A percentile compares a stretch with the other conserved stretches of the same genome.
These are phyloP conservation scores for Atlantisia rogersi DNA, from an alignment of 2,113 vertebrate species.

Conservation along the genomic window DNA sequence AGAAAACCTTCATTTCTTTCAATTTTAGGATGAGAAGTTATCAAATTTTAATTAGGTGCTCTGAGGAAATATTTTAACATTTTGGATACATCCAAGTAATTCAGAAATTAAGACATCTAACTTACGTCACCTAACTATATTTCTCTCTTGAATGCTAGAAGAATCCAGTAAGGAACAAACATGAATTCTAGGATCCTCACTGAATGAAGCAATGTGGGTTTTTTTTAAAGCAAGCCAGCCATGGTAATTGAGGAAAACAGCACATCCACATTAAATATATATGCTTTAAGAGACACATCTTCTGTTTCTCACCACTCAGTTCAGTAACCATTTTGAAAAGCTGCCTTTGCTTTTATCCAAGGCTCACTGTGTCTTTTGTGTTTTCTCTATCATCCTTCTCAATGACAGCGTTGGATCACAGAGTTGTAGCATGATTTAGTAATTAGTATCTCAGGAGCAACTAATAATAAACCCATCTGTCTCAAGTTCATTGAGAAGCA, in stretches of 20 bases:
- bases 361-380: neutral
- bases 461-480: neutral
- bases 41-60: neutral
- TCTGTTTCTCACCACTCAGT: neutral
- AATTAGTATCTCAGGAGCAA: neutral
- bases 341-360: neutral
- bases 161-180: neutral
- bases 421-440: neutral
- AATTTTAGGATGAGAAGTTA: neutral
- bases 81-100: neutral
- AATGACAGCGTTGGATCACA: neutral
- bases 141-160: neutral
- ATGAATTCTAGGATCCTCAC: neutral
- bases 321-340: neutral
- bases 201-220: neutral
- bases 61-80: neutral
- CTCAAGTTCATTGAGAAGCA: neutral
- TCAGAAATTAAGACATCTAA: neutral
- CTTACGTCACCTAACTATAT: neutral
- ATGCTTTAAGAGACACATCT: neutral
- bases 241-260: neutral
- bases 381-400: neutral
- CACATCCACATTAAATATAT: neutral
- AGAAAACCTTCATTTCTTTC: neutral
- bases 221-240: neutral